These are phyloP conservation scores for Neogobius melanostomus DNA, from an alignment of 2,113 vertebrate genomes.

Conservation along the genomic window DNA sequence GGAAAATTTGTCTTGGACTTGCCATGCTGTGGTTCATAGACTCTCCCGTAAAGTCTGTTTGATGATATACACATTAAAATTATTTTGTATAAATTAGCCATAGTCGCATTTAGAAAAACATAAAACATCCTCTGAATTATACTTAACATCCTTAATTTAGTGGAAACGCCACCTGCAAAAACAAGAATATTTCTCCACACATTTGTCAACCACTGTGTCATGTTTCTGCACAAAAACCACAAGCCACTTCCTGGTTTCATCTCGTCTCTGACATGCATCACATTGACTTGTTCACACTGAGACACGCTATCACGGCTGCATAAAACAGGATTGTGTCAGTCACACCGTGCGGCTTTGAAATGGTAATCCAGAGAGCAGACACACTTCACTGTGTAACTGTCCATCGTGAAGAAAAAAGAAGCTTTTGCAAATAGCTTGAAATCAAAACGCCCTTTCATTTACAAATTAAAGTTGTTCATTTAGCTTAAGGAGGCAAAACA, in stretches of 20 bases:
- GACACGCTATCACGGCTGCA: not conserved
- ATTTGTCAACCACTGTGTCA: not conserved
- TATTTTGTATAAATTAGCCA: too few relatives aligned
- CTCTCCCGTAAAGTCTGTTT: too few relatives aligned
- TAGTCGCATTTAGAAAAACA: too few relatives aligned
- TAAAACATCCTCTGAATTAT: not conserved
- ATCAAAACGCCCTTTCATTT: constrained; percentile 28
- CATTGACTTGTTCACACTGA: constrained; percentile 7
- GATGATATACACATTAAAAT: too few relatives aligned
- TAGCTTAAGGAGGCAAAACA: constrained; percentile 11
- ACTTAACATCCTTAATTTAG: not conserved
- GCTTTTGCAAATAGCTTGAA: constrained; percentile 27
- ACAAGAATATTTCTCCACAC: not conserved
- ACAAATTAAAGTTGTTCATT: constrained; percentile 19
- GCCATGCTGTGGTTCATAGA: too few relatives aligned
- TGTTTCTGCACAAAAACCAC: constrained; percentile 15
- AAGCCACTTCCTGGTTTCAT: constrained; percentile 27
- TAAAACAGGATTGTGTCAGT: constrained; percentile 14
- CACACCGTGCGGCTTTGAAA: constrained; percentile 12
- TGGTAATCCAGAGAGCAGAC: constrained; percentile 26
- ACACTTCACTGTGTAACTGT: constrained; percentile 11
- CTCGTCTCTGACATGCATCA: not conserved
- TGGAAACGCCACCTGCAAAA: not conserved
- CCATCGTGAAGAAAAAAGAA: constrained; percentile 9
- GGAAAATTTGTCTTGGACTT: too few relatives aligned